Evolutionary conservation across 2,113 vertebrate genomes (phyloP).

Genomic region (Ibidorhyncha struthersii): DNA sequence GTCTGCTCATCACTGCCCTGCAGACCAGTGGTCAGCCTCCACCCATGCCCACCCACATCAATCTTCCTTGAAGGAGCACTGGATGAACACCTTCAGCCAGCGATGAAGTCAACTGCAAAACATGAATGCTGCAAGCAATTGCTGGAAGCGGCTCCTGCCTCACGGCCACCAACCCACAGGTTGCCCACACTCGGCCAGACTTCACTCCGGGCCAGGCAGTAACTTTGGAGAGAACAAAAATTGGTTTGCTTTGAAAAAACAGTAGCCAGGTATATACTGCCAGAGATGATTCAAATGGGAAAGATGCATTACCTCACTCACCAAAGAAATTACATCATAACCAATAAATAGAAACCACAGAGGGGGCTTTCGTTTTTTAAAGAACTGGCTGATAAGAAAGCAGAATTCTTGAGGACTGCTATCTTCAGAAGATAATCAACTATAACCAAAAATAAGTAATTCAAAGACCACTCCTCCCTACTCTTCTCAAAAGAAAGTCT

Average conservation of each 20-base stretch:
- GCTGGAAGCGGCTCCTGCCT: background rate
- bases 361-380: background rate
- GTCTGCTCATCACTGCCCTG: background rate
- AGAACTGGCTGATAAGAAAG: background rate
- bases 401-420: background rate
- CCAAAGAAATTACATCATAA: background rate
- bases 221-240: background rate
- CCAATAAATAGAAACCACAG: background rate
- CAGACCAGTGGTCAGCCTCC: no score
- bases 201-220: background rate
- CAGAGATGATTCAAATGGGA: background rate
- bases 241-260: background rate
- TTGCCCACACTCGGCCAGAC: accelerated
- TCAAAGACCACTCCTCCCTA: background rate
- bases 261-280: background rate
- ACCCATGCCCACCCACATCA: background rate
- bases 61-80: no score
- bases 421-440: background rate
- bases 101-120: background rate
- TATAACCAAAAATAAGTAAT: background rate
- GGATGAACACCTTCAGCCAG: background rate
- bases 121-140: background rate
- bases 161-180: accelerated
- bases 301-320: background rate
- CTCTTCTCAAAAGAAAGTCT: background rate